phyloP scores from a whole-genome alignment of 2,888 invertebrate genomes.

The Panopea generosa region DNA sequence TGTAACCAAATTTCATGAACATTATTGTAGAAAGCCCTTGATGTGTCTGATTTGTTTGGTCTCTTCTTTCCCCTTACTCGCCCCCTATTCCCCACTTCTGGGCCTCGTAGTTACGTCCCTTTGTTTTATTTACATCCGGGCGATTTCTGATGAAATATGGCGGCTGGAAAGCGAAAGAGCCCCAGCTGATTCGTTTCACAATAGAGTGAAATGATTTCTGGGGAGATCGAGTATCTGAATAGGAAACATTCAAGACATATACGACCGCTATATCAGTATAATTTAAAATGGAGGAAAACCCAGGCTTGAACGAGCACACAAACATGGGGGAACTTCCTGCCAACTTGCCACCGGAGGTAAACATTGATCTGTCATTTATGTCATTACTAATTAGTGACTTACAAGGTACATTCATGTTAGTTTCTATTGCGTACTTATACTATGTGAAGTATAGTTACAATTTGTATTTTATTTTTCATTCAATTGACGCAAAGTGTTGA shows the following conservation, averaged over 20 bases:
- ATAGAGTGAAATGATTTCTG: constrained; percentile 59
- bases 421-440: too few relatives aligned
- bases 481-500: too few relatives aligned
- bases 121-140: constrained; percentile 46
- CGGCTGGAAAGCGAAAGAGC: constrained; percentile 48
- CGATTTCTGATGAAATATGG: constrained; percentile 62
- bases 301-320: constrained; percentile 92
- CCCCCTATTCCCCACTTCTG: not conserved
- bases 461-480: not conserved
- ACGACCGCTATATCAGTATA: constrained; percentile 36
- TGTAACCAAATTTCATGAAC: too few relatives aligned
- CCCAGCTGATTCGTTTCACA: constrained; percentile 63
- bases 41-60: too few relatives aligned
- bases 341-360: constrained; percentile 82
- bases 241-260: constrained; percentile 58
- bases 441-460: too few relatives aligned
- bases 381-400: too few relatives aligned
- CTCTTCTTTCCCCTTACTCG: too few relatives aligned
- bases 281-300: constrained; percentile 91
- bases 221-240: constrained; percentile 61
- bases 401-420: too few relatives aligned
- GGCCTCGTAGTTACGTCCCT: constrained; percentile 36
- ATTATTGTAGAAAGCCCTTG: too few relatives aligned
- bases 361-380: constrained; percentile 22
- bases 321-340: constrained; percentile 73